These are phyloP conservation scores for Dendrolimus punctatus DNA, from an alignment of 1,140 invertebrate genomes.

Conservation along the genomic window DNA sequence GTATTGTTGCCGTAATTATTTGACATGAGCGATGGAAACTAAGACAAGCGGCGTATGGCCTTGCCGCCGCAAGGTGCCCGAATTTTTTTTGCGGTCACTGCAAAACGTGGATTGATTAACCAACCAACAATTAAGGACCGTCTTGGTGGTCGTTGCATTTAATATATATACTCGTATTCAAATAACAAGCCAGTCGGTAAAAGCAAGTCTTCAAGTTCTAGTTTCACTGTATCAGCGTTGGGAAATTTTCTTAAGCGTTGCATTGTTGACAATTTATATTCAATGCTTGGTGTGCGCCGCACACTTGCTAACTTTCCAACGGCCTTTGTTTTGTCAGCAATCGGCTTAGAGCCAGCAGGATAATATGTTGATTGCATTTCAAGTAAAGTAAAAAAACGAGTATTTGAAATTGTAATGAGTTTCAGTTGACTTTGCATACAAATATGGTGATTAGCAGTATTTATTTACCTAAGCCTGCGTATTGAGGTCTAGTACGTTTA, in stretches of 20 bases:
- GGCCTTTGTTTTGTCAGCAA: constrained; percentile 40
- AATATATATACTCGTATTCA: constrained; percentile 21
- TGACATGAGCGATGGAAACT: constrained; percentile 39
- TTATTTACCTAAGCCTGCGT: constrained; percentile 30
- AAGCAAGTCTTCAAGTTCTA: constrained; percentile 38
- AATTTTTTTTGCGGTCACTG: constrained; percentile 55
- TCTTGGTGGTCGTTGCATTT: constrained; percentile 22
- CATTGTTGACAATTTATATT: constrained; percentile 62
- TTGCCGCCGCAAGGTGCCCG: constrained; percentile 47
- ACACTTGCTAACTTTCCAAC: constrained; percentile 50
- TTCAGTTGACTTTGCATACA: constrained; percentile 1
- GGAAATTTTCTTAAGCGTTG: constrained; percentile 33
- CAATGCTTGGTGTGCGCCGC: constrained; percentile 27
- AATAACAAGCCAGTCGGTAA: constrained; percentile 9
- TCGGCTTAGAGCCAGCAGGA: constrained; percentile 31
- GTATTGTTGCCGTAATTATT: constrained; percentile 33
- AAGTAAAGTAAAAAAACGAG: no score
- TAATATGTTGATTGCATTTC: constrained; percentile 6
- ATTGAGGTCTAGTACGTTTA: constrained; percentile 25
- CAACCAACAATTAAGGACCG: constrained; percentile 26
- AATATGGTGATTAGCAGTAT: constrained; percentile 24
- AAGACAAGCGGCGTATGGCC: constrained; percentile 37
- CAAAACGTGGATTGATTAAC: constrained; percentile 44
- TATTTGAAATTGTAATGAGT: no score
- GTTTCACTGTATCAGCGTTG: constrained; percentile 31